Percentiles rank a stretch among this genome's conserved stretches.
Conservation (phyloP, 30 jellyfish, hydroid and myxozoan species). For the Aurelia coerulea region DNA sequence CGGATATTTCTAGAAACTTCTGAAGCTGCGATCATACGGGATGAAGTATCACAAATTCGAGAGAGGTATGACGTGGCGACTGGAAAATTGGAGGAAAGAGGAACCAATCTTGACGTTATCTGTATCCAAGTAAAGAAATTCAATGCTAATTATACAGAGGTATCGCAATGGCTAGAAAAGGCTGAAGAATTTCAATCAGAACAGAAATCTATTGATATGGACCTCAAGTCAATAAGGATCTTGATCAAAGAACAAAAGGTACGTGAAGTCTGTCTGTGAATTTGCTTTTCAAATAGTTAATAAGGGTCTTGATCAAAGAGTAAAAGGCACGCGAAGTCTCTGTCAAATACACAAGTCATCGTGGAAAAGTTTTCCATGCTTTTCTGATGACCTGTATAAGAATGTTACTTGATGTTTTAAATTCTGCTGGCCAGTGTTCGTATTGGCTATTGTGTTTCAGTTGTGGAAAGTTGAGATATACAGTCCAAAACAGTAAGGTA, state of each 20-base stretch:
- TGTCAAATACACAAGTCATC: no score
- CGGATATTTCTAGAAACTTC: constrained; percentile 1
- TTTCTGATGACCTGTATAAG: no score
- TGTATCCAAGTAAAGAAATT: constrained; percentile 74
- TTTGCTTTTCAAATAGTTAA: no score
- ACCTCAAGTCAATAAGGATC: constrained; percentile 41
- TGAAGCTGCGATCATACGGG: constrained; percentile 49
- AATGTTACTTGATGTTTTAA: no score
- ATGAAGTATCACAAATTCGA: constrained; percentile 69
- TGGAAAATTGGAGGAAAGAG: constrained; percentile 84
- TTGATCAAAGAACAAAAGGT: constrained; percentile 82
- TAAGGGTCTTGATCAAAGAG: no score
- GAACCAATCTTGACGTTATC: constrained; percentile 79
- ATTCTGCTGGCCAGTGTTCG: no score
- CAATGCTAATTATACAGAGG: constrained; percentile 74
- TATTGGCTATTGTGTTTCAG: no score
- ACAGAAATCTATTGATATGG: constrained; percentile 58
- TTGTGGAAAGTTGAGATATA: no score
- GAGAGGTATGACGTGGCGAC: constrained; percentile 66
- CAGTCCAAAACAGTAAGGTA: no score
- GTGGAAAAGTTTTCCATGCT: no score
- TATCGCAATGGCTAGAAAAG: constrained; percentile 88
- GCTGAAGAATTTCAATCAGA: constrained; percentile 76
- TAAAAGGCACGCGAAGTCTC: not conserved
- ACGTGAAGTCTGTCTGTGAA: not conserved